Evolutionary conservation across 1,140 invertebrate species (phyloP), one percentile per base, ranked within the genome.

Genomic region (Brachionus calyciflorus): DNA sequence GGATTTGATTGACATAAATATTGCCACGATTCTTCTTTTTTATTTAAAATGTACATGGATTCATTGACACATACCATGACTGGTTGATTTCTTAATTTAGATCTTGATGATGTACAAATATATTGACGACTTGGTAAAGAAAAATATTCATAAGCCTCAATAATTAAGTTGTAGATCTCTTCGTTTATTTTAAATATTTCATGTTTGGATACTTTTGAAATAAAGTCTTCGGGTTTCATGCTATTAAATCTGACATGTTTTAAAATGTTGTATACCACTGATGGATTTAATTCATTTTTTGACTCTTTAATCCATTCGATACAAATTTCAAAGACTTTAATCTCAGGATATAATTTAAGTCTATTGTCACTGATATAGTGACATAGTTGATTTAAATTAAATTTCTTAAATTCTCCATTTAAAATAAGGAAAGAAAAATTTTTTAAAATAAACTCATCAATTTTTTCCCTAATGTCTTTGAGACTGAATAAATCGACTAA

Each of bases 401-500:
- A 28, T 57, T 55, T 55, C 30, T 55, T 37, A 48, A 57, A 76
- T 21, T 7, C 9, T 41, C 48, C 21, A 60, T 76, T 76, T 55
- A 19, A 3, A 40, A 55, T 30, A n/a, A 76, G 21, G 55, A 57
- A 21, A 14, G 9, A 3, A 30, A 76, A 55, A 76, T 76, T 57
- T 41, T 37, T 30, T 6, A 76, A 33, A 24, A 76, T 55, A 48
- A 57, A 76, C 28, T 1, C 12, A 41, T 76, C 49, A 28, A 76
- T 76, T 55, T 41, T 46, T 3, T 10, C 9, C 3, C 19, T 44
- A 5, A 76, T 10, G 10, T 6, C 2, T 30, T n/a, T 28, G 26
- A 85, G 76, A 30, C 80, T 80, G 75, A 83, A 85, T 17, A 84
- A 78, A 46, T 85, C 82, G 10, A 82, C 80, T 9, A 84, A 73